Base-by-base conservation (phyloP, 2,797 vertebrate genomes). In the Lindbergichthys nudifrons region DNA sequence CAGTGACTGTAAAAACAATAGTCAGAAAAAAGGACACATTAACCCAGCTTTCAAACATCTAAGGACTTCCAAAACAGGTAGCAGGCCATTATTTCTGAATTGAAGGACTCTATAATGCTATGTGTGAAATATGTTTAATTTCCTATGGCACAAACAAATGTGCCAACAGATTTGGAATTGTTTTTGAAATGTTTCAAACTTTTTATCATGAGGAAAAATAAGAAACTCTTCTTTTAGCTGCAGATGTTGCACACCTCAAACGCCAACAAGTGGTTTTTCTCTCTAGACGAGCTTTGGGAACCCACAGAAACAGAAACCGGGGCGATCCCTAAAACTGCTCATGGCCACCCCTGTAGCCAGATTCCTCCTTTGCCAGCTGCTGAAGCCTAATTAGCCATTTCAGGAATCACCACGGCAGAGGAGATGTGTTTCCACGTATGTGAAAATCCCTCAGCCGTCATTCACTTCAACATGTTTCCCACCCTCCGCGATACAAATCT, bases 331-430 rank as follows among this genome's bases (percentile, higher is more conserved):
- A 13, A 73, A 77, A 73, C 57, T 26, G 61, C 63, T 76, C 62
- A 50, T 1, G 88, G 80, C 91, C 92, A 89, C 90, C 90, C 83
- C 87, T 51, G 83, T 76, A 88, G 86, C 84, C 73, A 63, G 73
- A 66, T 64, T 79, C 75, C 84, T 87, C 77, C 73, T 80, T 67
- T 78, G 79, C 89, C 92, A 92, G 86, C 93, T 91, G 89, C 89
- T 80, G 79, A 47, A 73, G 88, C 86, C 92, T 93, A 93, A 95
- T 95, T 93, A 93, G 85, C 89, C 84, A 85, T 85, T 90, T 89
- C 75, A 80, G 82, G 85, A 86, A 85, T 91, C 92, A 80, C 88
- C 87, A 81, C 63, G 83, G 89, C 85, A 89, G 78, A 89, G 81
- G 79, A 92, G 91, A 91, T 86, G 88, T 86, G 88, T 94, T 93